Evolutionary conservation across 2,113 vertebrate genomes (phyloP).

Genomic region (Pongo abelii): DNA sequence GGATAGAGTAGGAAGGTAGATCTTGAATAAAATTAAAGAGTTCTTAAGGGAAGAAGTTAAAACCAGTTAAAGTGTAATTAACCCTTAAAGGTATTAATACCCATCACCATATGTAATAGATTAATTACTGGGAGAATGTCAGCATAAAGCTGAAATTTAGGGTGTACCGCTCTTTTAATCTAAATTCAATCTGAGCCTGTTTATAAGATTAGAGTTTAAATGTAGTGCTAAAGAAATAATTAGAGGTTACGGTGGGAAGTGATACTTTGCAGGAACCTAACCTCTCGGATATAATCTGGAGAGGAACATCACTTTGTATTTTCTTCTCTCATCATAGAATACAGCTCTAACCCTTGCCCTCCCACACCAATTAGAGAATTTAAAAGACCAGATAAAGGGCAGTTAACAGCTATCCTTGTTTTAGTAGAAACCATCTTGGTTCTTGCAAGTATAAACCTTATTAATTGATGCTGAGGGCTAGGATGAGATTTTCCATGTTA

Average conservation of each 20-base stretch:
- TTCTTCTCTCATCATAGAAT: not conserved
- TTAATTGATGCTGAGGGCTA: not conserved
- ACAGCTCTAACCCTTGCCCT: not conserved
- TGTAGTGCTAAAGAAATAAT: not conserved
- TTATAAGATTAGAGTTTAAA: not conserved
- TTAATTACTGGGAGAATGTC: not conserved
- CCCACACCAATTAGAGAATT: not conserved
- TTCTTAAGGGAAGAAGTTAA: not conserved
- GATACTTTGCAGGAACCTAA: not conserved
- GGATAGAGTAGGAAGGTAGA: not conserved
- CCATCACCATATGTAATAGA: not conserved
- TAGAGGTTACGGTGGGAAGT: not conserved
- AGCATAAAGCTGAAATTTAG: not conserved
- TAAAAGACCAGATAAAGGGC: not conserved
- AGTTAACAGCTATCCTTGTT: not conserved
- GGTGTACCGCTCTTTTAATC: not conserved
- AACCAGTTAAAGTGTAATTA: not conserved
- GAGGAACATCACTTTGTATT: not conserved
- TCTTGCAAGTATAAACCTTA: not conserved
- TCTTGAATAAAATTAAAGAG: conserved; percentile 6
- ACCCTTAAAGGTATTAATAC: not conserved
- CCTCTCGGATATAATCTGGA: not conserved
- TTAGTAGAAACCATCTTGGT: not conserved
- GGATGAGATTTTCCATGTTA: not conserved
- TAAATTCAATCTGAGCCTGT: not conserved